Conservation (phyloP, 2,797 vertebrate genomes). For the Cyclura pinguis region DNA sequence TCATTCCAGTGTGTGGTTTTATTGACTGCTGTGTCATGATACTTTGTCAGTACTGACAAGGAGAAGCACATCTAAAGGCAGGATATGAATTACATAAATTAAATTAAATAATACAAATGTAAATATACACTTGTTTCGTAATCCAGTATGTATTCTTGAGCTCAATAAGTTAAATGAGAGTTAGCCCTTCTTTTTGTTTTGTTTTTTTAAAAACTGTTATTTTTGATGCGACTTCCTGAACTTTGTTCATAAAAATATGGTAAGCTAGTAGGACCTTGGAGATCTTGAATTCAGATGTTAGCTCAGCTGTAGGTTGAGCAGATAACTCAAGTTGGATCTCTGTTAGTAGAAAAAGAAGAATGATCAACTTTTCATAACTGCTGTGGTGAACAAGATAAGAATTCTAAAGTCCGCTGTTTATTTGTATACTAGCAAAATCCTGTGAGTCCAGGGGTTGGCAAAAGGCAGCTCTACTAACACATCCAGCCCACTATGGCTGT, state of each 20-base stretch:
- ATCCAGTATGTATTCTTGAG: neutral
- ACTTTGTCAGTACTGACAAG: neutral
- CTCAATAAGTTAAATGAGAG: neutral
- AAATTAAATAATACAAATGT: neutral
- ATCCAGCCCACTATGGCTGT: too few species aligned
- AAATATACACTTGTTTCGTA: neutral
- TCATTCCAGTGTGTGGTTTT: conserved; percentile 35
- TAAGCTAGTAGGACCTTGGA: too few species aligned
- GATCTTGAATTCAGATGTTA: neutral
- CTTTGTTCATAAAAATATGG: too few species aligned
- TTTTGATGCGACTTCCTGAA: neutral
- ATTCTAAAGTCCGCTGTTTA: too few species aligned
- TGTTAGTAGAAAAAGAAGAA: too few species aligned
- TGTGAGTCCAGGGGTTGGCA: too few species aligned
- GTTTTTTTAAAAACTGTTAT: neutral
- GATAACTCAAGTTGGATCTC: too few species aligned
- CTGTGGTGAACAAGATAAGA: too few species aligned
- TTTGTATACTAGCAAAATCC: too few species aligned
- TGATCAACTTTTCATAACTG: too few species aligned
- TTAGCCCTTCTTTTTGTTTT: neutral
- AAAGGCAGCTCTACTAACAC: too few species aligned
- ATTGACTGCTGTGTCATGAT: neutral
- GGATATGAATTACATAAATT: neutral
- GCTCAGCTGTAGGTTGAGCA: too few species aligned
- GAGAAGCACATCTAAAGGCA: conserved; percentile 9